A percentile compares a stretch with the other conserved stretches of the same genome.
These are phyloP conservation scores for Xenopus laevis DNA, from an alignment of 2,113 vertebrate species.

Conservation along the genomic window DNA sequence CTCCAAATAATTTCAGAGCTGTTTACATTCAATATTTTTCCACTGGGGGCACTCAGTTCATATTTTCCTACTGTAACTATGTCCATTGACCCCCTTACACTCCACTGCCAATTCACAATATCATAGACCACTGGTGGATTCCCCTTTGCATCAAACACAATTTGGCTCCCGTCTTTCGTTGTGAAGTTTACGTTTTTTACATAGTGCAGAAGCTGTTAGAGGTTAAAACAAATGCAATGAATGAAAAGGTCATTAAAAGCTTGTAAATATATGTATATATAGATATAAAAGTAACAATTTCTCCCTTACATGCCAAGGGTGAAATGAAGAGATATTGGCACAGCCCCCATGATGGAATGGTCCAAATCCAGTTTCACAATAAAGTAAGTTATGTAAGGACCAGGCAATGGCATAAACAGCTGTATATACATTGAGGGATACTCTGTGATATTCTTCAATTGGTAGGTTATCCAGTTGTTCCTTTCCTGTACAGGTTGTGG, in stretches of 20 bases:
- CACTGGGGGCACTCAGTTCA: neutral
- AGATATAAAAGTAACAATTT: too few species aligned
- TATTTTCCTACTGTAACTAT: conserved; percentile 18
- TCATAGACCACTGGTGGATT: conserved; percentile 20
- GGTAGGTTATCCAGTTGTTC: neutral
- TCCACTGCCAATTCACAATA: conserved; percentile 25
- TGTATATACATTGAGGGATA: conserved; percentile 8
- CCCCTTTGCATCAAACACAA: conserved; percentile 27
- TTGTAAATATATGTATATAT: too few species aligned
- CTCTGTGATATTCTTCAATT: conserved; percentile 4
- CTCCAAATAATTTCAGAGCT: neutral
- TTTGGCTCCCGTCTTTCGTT: conserved; percentile 2
- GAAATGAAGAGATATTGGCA: conserved; percentile 18
- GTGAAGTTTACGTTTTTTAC: neutral
- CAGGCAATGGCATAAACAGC: conserved; percentile 3
- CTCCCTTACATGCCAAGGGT: conserved; percentile 44
- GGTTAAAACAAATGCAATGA: neutral
- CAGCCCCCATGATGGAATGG: conserved; percentile 32
- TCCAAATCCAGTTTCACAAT: neutral
- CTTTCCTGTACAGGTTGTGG: conserved; percentile 9
- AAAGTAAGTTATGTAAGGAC: neutral
- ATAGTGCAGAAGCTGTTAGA: conserved; percentile 5
- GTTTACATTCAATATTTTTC: neutral
- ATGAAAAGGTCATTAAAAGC: too few species aligned
- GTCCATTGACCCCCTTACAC: neutral